Conservation (phyloP, 2,888 invertebrate species). For the Urechis unicinctus region DNA sequence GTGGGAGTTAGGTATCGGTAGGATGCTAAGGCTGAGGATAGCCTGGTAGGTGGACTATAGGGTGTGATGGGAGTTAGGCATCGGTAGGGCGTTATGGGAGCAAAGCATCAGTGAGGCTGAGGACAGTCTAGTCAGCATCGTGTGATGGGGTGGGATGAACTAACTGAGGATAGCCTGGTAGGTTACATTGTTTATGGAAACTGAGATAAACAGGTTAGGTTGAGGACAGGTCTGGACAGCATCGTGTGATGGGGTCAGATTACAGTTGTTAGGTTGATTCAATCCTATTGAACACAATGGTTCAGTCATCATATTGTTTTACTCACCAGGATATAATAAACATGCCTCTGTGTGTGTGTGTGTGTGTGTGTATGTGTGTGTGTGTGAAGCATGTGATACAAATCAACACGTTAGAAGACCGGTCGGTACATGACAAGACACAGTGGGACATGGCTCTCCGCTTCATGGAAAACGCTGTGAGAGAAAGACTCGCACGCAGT, state of each 20-base stretch:
- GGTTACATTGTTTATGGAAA: too few relatives aligned
- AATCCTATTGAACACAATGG: too few relatives aligned
- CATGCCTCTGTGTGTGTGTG: too few relatives aligned
- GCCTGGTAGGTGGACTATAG: conserved; percentile 67
- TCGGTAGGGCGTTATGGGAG: conserved; percentile 83
- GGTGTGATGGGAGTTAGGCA: conserved; percentile 80
- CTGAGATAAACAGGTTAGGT: too few relatives aligned
- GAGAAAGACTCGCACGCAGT: conserved; percentile 61
- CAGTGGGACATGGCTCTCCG: conserved; percentile 91
- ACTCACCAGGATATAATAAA: too few relatives aligned
- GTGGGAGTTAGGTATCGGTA: conserved; percentile 81
- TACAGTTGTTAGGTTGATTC: too few relatives aligned
- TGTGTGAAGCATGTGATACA: conserved; percentile 68
- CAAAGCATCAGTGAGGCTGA: conserved; percentile 61
- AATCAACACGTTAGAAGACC: conserved; percentile 85
- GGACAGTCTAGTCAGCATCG: conserved; percentile 50
- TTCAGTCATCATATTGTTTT: too few relatives aligned
- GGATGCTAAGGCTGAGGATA: conserved; percentile 73
- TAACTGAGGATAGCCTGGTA: too few relatives aligned
- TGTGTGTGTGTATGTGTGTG: too few relatives aligned
- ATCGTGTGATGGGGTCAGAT: too few relatives aligned
- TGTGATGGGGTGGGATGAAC: neutral
- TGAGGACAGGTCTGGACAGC: too few relatives aligned
- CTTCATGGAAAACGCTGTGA: conserved; percentile 79
- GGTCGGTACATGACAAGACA: conserved; percentile 73